Percentiles rank a stretch among this genome's conserved stretches.
Conservation (phyloP, 2,888 invertebrate genomes). For the Troglohyphantes excavatus region DNA sequence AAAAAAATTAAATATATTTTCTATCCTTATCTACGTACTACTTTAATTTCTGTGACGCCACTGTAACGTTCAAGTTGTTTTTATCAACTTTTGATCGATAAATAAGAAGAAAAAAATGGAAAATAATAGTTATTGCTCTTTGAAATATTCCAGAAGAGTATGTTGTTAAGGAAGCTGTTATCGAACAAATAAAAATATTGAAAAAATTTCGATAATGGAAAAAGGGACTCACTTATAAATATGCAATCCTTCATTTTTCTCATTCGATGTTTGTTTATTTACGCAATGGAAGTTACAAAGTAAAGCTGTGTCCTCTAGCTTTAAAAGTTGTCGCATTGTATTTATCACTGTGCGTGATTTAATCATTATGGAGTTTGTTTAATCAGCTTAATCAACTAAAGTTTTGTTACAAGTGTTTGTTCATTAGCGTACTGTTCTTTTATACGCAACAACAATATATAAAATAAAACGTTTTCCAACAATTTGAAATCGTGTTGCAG, state of each 20-base stretch:
- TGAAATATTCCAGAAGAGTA: background rate
- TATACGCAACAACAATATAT: too few species aligned
- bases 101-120: background rate
- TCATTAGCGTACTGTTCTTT: background rate
- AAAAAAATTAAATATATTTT: too few species aligned
- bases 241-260: background rate
- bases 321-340: background rate
- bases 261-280: background rate
- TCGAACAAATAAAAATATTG: background rate
- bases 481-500: too few species aligned
- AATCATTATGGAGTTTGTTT: background rate
- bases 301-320: background rate
- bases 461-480: too few species aligned
- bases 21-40: too few species aligned
- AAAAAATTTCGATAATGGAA: background rate
- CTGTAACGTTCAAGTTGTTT: background rate
- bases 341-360: background rate
- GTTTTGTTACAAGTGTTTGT: background rate
- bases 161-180: slow-evolving; percentile 1
- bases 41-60: background rate
- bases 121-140: background rate
- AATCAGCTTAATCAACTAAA: background rate
- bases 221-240: background rate
- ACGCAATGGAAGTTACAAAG: background rate
- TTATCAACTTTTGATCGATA: background rate